A percentile compares a stretch with the other conserved stretches of the same genome.
Conservation (phyloP, 2,888 invertebrate species). For the Plebejus anna region DNA sequence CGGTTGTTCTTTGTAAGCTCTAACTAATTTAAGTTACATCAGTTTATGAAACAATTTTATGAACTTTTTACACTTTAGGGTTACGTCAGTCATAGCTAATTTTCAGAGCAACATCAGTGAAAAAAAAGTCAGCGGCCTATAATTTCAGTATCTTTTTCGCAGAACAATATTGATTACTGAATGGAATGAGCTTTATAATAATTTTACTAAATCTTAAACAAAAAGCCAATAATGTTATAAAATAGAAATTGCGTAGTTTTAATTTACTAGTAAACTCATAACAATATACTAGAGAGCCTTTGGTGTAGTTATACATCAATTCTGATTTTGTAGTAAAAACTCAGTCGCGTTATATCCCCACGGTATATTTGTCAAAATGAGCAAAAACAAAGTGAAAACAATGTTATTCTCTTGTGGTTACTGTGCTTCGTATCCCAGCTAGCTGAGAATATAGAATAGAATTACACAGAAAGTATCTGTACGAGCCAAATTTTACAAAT, state of each 20-base stretch:
- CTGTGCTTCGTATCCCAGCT: constrained; percentile 55
- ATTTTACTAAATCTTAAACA: no score
- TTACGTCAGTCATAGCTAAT: no score
- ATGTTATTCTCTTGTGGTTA: constrained; percentile 70
- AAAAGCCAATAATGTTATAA: no score
- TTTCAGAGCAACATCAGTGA: no score
- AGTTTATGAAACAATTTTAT: not conserved
- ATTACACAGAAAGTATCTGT: not conserved
- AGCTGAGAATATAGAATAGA: constrained; percentile 36
- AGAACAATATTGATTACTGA: no score
- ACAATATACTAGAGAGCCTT: not conserved
- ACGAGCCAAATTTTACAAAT: not conserved
- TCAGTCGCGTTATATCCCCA: constrained; percentile 43
- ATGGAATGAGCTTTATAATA: no score
- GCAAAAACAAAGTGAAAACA: constrained; percentile 72
- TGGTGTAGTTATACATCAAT: not conserved
- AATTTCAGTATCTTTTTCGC: no score
- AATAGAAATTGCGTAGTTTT: no score
- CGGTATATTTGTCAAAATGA: constrained; percentile 61
- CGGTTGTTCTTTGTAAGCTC: not conserved
- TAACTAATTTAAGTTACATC: not conserved
- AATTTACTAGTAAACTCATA: no score
- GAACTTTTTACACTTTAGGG: no score
- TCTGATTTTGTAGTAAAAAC: constrained; percentile 14
- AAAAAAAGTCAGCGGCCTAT: no score